phyloP scores from a whole-genome alignment of 2,113 vertebrate species.

The Anhinga rufa region DNA sequence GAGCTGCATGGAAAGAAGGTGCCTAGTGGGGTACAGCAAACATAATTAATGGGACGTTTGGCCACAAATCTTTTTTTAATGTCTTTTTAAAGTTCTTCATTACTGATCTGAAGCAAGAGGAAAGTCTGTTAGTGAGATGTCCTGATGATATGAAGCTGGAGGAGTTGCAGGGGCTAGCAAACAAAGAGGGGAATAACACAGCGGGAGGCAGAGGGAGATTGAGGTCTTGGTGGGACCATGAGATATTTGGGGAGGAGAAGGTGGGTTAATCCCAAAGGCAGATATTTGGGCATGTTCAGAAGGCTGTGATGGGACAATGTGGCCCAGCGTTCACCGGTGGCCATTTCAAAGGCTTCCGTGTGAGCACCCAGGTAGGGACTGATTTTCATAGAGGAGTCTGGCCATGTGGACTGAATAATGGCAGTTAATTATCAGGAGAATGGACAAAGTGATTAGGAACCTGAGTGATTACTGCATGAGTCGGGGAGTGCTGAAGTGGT shows the following conservation, averaged over 20 bases:
- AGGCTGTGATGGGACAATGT: background rate
- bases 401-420: background rate
- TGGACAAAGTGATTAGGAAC: background rate
- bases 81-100: constrained; percentile 48
- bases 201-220: background rate
- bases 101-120: constrained; percentile 28
- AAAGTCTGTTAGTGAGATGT: constrained; percentile 2
- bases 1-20: background rate
- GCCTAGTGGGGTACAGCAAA: constrained; percentile 29
- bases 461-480: background rate
- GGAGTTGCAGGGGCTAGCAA: background rate
- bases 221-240: background rate
- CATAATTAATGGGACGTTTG: constrained; percentile 49
- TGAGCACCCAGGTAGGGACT: background rate
- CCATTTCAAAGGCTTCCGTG: background rate
- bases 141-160: background rate
- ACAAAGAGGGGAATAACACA: background rate
- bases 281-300: background rate
- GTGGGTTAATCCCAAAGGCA: background rate
- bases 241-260: background rate
- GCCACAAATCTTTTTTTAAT: constrained; percentile 53
- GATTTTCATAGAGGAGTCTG: background rate
- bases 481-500: background rate
- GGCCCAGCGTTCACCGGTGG: background rate
- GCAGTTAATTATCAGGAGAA: background rate